A percentile compares a stretch with the other conserved stretches of the same genome.
phyloP scores from a whole-genome alignment of 2,113 vertebrate species.

The Anarrhichthys ocellatus region DNA sequence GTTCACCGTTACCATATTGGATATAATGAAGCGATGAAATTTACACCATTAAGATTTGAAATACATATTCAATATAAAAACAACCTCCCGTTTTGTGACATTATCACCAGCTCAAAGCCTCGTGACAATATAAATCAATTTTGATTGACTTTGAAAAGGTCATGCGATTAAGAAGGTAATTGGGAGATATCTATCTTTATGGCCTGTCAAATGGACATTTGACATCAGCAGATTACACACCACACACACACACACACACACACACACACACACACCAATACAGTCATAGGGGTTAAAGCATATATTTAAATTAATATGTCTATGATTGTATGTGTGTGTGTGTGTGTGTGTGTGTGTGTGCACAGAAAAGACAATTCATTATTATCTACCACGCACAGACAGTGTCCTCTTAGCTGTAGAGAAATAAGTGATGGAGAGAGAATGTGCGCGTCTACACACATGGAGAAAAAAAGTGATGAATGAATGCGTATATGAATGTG shows the following conservation, averaged over 20 bases:
- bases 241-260: background rate
- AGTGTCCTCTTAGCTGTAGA: conserved; percentile 42
- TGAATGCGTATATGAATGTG: background rate
- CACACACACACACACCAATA: background rate
- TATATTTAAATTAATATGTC: background rate
- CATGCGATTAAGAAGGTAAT: conserved; percentile 65
- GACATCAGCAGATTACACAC: conserved; percentile 51
- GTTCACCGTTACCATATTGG: conserved; percentile 1
- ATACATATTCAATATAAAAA: conserved; percentile 34
- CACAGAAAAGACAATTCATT: conserved; percentile 40
- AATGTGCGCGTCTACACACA: conserved; percentile 19
- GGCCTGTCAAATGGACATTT: conserved; percentile 50
- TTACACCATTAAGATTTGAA: conserved; percentile 26
- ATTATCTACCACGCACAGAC: conserved; percentile 66
- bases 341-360: background rate
- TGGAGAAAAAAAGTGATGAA: conserved; percentile 30
- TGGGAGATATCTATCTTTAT: conserved; percentile 63
- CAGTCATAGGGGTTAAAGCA: background rate
- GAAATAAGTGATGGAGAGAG: conserved; percentile 41
- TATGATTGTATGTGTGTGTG: background rate
- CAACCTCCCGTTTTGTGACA: conserved; percentile 19
- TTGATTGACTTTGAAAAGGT: conserved; percentile 73
- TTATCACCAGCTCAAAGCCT: conserved; percentile 32
- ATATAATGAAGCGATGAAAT: conserved; percentile 4
- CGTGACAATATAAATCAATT: conserved; percentile 38